Conservation (phyloP, 2,113 vertebrate species). For the Halichoerus grypus region DNA sequence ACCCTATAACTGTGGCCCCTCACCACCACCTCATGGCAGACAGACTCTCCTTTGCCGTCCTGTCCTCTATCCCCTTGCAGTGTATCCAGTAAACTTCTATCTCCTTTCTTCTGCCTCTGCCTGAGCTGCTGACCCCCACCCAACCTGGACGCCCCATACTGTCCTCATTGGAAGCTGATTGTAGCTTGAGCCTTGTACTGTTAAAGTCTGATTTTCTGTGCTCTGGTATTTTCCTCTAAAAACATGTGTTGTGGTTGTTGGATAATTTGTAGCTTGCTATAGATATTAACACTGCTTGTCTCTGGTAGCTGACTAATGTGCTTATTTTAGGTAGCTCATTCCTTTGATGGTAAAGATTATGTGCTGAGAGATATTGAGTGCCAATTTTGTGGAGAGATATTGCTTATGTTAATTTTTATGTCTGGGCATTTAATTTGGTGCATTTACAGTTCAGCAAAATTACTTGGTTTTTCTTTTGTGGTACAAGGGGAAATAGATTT, state of each 20-base stretch:
- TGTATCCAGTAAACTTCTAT: background rate
- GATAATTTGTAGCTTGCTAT: constrained; percentile 67
- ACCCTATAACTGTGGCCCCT: background rate
- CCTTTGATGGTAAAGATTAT: constrained; percentile 79
- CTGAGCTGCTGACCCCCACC: background rate
- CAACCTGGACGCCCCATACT: background rate
- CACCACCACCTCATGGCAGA: background rate
- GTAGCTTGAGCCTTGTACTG: background rate
- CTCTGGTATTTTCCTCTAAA: constrained; percentile 70
- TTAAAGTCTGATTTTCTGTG: constrained; percentile 63
- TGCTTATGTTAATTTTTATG: constrained; percentile 74
- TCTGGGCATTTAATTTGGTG: constrained; percentile 47
- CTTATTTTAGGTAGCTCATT: constrained; percentile 76
- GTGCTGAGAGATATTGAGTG: constrained; percentile 70
- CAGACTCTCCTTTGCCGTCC: background rate
- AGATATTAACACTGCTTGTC: constrained; percentile 73
- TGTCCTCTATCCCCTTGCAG: background rate
- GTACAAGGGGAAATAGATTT: constrained; percentile 67
- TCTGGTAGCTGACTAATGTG: constrained; percentile 77
- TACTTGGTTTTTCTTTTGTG: constrained; percentile 73
- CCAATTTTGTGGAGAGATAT: constrained; percentile 70
- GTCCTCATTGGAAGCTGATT: constrained; percentile 3
- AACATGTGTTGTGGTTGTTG: constrained; percentile 69
- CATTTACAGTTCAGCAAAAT: constrained; percentile 72
- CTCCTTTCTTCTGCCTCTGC: background rate